Percentiles rank a stretch among this genome's conserved stretches.
These are phyloP conservation scores for Myathropa florea DNA, from an alignment of 2,888 invertebrate genomes.

Conservation along the genomic window DNA sequence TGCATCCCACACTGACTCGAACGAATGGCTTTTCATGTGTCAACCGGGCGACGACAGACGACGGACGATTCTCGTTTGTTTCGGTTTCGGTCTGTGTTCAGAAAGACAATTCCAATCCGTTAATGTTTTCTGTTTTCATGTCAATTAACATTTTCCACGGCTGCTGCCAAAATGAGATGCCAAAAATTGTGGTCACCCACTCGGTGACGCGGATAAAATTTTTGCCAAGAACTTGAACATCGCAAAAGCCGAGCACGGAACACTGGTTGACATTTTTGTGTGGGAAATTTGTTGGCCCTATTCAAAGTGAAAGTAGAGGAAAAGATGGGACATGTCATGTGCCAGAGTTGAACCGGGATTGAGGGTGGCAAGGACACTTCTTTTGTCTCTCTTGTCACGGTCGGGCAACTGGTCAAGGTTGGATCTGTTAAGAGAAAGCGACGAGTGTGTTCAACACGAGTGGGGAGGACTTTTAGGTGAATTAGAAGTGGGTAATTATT, in stretches of 20 bases:
- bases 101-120: background rate
- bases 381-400: background rate
- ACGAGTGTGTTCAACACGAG: background rate
- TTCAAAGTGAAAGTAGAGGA: background rate
- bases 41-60: background rate
- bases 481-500: background rate
- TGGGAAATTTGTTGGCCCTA: background rate
- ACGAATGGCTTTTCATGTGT: background rate
- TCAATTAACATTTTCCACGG: slow-evolving; percentile 46
- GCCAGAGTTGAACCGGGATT: background rate
- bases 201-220: slow-evolving; percentile 12
- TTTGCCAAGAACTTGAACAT: slow-evolving; percentile 6
- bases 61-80: too few relatives aligned
- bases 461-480: background rate
- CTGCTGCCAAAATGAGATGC: slow-evolving; percentile 41
- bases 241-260: slow-evolving; percentile 9
- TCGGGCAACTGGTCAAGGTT: slow-evolving; percentile 1
- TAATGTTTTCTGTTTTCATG: slow-evolving; percentile 14
- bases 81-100: background rate
- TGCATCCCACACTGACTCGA: background rate
- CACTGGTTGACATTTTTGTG: background rate
- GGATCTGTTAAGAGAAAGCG: background rate
- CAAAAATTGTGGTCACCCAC: slow-evolving; percentile 2
- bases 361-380: background rate
- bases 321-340: background rate